These are phyloP conservation scores for Antennarius striatus DNA, from an alignment of 2,113 vertebrate genomes.

Conservation along the genomic window DNA sequence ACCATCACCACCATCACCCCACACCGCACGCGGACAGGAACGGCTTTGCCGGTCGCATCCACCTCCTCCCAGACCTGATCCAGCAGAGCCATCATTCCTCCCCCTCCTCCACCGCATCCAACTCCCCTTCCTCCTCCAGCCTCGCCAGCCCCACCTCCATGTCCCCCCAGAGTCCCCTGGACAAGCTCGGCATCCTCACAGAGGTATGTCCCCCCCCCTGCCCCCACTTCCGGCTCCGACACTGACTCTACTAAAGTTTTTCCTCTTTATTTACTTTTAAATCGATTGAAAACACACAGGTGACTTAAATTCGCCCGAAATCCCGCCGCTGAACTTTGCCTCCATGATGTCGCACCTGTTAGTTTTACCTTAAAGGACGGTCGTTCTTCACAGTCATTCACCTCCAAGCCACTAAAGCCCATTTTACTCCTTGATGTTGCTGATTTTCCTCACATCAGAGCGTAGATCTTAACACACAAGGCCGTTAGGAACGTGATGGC, in stretches of 20 bases:
- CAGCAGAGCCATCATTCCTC: slow-evolving; percentile 99
- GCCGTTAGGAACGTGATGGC: slow-evolving; percentile 44
- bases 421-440: slow-evolving; percentile 26
- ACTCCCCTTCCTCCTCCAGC: slow-evolving; percentile 96
- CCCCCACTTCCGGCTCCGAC: background rate
- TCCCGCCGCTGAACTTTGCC: background rate
- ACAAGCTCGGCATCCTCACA: slow-evolving; percentile 89
- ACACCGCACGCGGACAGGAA: slow-evolving; percentile 90
- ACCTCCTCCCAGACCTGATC: slow-evolving; percentile 99
- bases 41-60: slow-evolving; percentile 96
- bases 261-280: background rate
- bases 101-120: slow-evolving; percentile 82
- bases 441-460: slow-evolving; percentile 46
- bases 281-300: background rate
- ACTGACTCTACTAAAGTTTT: slow-evolving; percentile 4
- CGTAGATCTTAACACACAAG: slow-evolving; percentile 43
- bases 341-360: slow-evolving; percentile 2
- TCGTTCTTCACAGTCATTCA: slow-evolving; percentile 6
- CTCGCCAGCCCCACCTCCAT: slow-evolving; percentile 93
- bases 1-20: slow-evolving; percentile 61
- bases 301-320: too few species aligned
- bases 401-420: slow-evolving; percentile 14
- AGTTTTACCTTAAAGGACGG: slow-evolving; percentile 2
- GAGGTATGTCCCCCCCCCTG: slow-evolving; percentile 89
- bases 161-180: slow-evolving; percentile 97